Conservation (phyloP, 2,113 vertebrate species). For the Stegostoma tigrinum region DNA sequence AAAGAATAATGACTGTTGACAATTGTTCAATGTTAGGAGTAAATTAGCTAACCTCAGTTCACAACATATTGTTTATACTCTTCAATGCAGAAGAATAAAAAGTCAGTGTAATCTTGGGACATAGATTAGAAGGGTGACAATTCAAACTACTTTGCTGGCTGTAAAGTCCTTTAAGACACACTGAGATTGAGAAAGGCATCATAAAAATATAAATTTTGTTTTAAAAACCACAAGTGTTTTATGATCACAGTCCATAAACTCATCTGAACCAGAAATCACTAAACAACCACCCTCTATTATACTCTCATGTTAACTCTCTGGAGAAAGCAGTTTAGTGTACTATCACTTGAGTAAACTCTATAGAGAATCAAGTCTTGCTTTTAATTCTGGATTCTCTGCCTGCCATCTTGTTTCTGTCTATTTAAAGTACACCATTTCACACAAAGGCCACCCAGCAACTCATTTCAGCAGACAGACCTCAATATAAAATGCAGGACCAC, state of each 20-base stretch:
- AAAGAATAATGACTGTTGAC: not conserved
- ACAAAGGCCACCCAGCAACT: not conserved
- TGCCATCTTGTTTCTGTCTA: not conserved
- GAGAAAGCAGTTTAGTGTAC: not conserved
- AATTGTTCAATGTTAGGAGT: not conserved
- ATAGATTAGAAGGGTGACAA: not conserved
- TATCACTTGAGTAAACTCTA: not conserved
- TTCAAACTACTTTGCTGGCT: not conserved
- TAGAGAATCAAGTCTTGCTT: not conserved
- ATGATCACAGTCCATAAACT: not conserved
- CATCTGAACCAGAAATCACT: not conserved
- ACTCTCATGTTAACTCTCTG: not conserved
- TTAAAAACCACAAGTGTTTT: not conserved
- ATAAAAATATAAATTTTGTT: not conserved
- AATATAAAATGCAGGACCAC: not conserved
- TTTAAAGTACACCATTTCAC: not conserved
- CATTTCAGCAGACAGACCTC: not conserved
- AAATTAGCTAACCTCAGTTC: not conserved
- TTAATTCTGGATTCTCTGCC: not conserved
- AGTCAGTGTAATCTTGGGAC: not conserved
- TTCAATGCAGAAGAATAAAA: not conserved
- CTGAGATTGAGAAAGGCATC: not conserved
- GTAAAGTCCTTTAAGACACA: not conserved
- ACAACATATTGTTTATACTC: not conserved
- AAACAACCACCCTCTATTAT: not conserved